These are phyloP conservation scores for Girardinus metallicus DNA, from an alignment of 2,797 vertebrate species.

Conservation along the genomic window DNA sequence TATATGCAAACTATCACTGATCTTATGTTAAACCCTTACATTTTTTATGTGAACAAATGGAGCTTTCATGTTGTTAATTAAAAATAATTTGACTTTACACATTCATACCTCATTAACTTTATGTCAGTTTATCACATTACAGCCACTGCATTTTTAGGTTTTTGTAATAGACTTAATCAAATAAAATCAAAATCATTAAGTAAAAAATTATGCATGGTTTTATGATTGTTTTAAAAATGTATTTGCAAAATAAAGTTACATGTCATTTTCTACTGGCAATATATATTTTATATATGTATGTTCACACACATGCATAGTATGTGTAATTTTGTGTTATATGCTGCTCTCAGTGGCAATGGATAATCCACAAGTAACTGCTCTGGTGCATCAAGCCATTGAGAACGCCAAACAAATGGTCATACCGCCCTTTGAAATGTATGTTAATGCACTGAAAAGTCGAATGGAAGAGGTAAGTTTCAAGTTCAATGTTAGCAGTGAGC, in stretches of 20 bases:
- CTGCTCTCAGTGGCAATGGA: slow-evolving; percentile 77
- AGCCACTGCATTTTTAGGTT: not conserved
- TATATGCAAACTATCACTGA: not conserved
- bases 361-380: slow-evolving; percentile 85
- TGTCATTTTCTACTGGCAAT: not conserved
- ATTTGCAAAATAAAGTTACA: not conserved
- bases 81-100: not conserved
- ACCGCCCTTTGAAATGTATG: slow-evolving; percentile 69
- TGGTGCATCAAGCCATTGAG: slow-evolving; percentile 77
- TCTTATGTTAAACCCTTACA: not conserved
- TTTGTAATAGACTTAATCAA: not conserved
- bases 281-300: no score
- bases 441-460: slow-evolving; percentile 75
- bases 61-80: not conserved
- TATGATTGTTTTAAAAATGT: not conserved
- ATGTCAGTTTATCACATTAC: not conserved
- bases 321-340: slow-evolving; percentile 8
- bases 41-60: not conserved
- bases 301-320: no score
- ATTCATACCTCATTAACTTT: not conserved
- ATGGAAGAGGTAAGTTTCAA: slow-evolving; percentile 81
- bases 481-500: not conserved
- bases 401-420: slow-evolving; percentile 57
- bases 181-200: not conserved
- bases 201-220: not conserved